Base-by-base conservation (phyloP, 1,140 invertebrate species). In the Leptestheria dahalacensis region DNA sequence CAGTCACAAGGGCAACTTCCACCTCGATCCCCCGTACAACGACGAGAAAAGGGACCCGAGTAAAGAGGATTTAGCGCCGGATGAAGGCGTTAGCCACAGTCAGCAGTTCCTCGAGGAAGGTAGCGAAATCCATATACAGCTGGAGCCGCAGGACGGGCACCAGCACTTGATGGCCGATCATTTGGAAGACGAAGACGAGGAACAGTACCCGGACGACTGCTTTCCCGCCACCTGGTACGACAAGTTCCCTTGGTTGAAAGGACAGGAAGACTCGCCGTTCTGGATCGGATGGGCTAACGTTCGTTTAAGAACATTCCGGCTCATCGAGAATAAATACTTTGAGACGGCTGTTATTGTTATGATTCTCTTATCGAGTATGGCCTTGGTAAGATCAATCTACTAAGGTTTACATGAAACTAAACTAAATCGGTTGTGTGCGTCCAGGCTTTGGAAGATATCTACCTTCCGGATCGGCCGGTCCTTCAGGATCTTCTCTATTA, bases 241-340 rank as follows among this genome's bases (percentile, higher is more conserved):
- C 65, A 81, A 80, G 67, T 90, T 91, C 71, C 87, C 88, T 26
- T 86, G 88, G 69, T 75, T 91, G 65, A 85, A 86, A 62, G 88
- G 88, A 41, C 86, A 91, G 65, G 87, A 91, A 61, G 88, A 91
- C 66, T 87, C 90, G 48, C 86, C 86, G 2, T 88, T 92, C 72
- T 95, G 91, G 84, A 86, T 91, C 72, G 86, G 86, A 59, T 97
- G 91, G 91, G 90, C 84, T 61, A 89, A 86, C 70, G 76, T 95
- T 29, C 79, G 95, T 68, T 81, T 88, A 65, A 92, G 94, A 75
- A 94, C 91, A 60, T 96, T 89, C 75, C 81, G 84, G 74, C 80
- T 97, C 64, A 95, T 97, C 68, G 94, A 97, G 77, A 95, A 97
- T 77, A 96, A 93, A 76, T 97, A 97, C 76, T 98, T 98, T 79